Base-by-base conservation (phyloP, 2,888 invertebrate genomes). In the Crioceris asparagi region DNA sequence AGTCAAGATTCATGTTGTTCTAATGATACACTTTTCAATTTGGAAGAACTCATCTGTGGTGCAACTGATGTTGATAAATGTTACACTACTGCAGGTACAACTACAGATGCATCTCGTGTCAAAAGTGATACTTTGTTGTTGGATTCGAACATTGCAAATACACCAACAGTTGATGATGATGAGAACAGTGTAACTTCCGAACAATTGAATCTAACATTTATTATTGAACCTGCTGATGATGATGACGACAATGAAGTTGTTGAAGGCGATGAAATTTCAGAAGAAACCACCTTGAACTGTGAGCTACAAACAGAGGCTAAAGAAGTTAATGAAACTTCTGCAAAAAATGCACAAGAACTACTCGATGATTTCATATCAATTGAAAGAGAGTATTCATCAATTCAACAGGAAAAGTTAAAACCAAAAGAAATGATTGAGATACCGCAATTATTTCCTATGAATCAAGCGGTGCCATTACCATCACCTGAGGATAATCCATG, bases 1-100 rank as follows among this genome's bases (percentile, higher is more conserved):
- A 75, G 74, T 57, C 74, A 75, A 47, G 75, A 74, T 52, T 75
- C 75, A 3, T 76, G 75, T 67, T 75, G 75, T 57, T 75, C 75
- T 16, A 75, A 75, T 55, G 75, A 75, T 48, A 75, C 76, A 1
- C 58, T 75, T 2, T 76, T 75, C 55, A 75, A 76, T 51, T 68
- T 75, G 19, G 76, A 76, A 52, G 75, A 76, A 44, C 48, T 65
- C 31, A 57, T 56, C 16, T 55, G 43, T 40, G 56, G 40, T 15
- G 44, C 47, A 10, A 48, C 43, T 31, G 54, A 55, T 34, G 36
- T 30, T 14, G 55, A 55, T 30, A 48, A 47, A 21, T 47, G 46
- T 25, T 35, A 37, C 11, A 38, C 40, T 11, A 26, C 19, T 32
- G 8, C 31, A 21, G 32, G n/a, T n/a, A n/a, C n/a, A n/a, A n/a